A percentile compares a stretch with the other conserved stretches of the same genome.
These are phyloP conservation scores for Meteorus colon DNA, from an alignment of 2,888 invertebrate species.

Conservation along the genomic window DNA sequence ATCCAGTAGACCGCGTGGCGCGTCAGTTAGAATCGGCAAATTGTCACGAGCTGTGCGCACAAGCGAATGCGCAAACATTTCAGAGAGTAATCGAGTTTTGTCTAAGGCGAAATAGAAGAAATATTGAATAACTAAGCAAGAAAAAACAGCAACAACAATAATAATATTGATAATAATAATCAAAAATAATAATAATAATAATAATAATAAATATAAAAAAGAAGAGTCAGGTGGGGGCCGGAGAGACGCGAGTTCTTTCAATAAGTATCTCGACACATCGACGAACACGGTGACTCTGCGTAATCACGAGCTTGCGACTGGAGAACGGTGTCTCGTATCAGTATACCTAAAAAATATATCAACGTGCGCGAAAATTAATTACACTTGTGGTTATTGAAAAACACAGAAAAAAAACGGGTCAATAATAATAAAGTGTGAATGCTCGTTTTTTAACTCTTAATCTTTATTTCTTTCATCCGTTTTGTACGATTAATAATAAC, in stretches of 20 bases:
- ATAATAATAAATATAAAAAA: constrained; percentile 5
- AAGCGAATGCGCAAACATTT: constrained; percentile 16
- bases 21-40: constrained; percentile 42
- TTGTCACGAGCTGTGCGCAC: constrained; percentile 13
- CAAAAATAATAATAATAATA: neutral
- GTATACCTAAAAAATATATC: neutral
- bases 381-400: neutral
- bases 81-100: constrained; percentile 12
- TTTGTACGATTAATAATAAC: constrained; percentile 24
- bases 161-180: neutral
- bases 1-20: constrained; percentile 49
- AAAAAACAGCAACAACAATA: constrained; percentile 2
- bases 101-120: neutral
- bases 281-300: constrained; percentile 50
- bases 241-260: constrained; percentile 50
- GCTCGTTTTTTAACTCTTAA: neutral
- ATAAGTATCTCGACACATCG: constrained; percentile 53
- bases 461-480: neutral
- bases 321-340: constrained; percentile 4
- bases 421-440: neutral
- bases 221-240: constrained; percentile 20
- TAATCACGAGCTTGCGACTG: constrained; percentile 46
- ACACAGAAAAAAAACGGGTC: constrained; percentile 28
- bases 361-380: neutral
- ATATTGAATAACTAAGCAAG: neutral